These are phyloP conservation scores for Eupeodes luniger DNA, from an alignment of 2,888 invertebrate genomes.

Conservation along the genomic window DNA sequence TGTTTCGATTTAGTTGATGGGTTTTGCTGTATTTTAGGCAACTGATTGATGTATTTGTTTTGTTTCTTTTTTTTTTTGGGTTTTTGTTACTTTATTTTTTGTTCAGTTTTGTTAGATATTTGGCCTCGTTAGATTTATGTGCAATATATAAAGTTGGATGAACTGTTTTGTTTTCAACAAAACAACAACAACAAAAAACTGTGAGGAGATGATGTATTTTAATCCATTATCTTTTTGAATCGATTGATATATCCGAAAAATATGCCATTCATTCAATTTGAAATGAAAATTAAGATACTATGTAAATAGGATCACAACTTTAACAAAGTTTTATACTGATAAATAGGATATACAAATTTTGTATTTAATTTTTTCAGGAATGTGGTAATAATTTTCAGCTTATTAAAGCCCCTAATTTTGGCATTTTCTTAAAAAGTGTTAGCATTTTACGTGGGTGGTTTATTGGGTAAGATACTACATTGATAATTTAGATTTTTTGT, in stretches of 20 bases:
- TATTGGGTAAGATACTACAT: too few relatives aligned
- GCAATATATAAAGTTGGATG: slow-evolving; percentile 25
- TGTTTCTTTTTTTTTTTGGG: background rate
- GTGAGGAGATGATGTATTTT: background rate
- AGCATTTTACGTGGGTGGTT: too few relatives aligned
- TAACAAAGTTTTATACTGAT: too few relatives aligned
- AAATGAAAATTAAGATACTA: too few relatives aligned
- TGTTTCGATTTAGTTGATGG: slow-evolving; percentile 61
- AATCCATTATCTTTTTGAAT: slow-evolving; percentile 11
- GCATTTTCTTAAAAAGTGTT: too few relatives aligned
- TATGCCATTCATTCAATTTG: too few relatives aligned
- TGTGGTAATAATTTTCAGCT: too few relatives aligned
- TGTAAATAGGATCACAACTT: too few relatives aligned
- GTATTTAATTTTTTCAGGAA: too few relatives aligned
- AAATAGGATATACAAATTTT: too few relatives aligned
- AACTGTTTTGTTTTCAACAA: background rate
- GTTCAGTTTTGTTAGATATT: slow-evolving; percentile 1
- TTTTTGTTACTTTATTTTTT: slow-evolving; percentile 4
- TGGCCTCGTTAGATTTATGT: slow-evolving; percentile 41
- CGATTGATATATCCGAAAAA: background rate
- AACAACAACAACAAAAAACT: background rate
- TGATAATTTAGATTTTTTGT: too few relatives aligned
- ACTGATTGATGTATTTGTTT: slow-evolving; percentile 25
- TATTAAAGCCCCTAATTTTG: too few relatives aligned
- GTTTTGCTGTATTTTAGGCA: slow-evolving; percentile 33